phyloP scores from a whole-genome alignment of 2,888 invertebrate species.

The Loripinus fragilis region DNA sequence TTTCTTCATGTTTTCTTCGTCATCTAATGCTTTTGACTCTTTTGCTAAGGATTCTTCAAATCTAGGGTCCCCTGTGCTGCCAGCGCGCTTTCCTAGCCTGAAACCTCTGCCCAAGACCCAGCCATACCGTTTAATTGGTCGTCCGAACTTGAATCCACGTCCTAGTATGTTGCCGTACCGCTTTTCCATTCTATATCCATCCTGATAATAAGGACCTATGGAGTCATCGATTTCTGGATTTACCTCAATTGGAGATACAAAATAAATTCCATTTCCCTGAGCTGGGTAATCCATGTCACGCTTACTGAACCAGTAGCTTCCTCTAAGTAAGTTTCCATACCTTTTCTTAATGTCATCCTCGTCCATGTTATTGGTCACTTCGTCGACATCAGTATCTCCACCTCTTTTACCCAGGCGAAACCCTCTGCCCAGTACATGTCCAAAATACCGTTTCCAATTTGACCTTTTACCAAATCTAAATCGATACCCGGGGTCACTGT shows the following conservation, averaged over 20 bases:
- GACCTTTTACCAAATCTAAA: slow-evolving; percentile 1
- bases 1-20: neutral
- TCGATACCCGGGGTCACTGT: neutral
- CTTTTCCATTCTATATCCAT: slow-evolving; percentile 1
- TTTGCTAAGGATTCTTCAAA: neutral
- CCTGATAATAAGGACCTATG: neutral
- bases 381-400: neutral
- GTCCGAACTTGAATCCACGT: slow-evolving; percentile 33
- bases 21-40: neutral
- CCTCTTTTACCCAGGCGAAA: slow-evolving; percentile 46
- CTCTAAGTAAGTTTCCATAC: neutral
- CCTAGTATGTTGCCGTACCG: slow-evolving; percentile 29
- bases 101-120: slow-evolving; percentile 43
- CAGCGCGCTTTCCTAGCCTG: slow-evolving; percentile 39
- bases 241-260: neutral
- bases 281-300: neutral
- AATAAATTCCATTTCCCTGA: neutral
- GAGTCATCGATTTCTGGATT: neutral
- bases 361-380: neutral
- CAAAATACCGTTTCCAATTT: slow-evolving; percentile 12
- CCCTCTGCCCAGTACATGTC: slow-evolving; percentile 43
- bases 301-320: neutral
- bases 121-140: slow-evolving; percentile 44
- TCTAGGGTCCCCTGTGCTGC: neutral
- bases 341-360: neutral